Base-by-base conservation (phyloP, 2,888 invertebrate species). In the Heteromyza rotundicornis region DNA sequence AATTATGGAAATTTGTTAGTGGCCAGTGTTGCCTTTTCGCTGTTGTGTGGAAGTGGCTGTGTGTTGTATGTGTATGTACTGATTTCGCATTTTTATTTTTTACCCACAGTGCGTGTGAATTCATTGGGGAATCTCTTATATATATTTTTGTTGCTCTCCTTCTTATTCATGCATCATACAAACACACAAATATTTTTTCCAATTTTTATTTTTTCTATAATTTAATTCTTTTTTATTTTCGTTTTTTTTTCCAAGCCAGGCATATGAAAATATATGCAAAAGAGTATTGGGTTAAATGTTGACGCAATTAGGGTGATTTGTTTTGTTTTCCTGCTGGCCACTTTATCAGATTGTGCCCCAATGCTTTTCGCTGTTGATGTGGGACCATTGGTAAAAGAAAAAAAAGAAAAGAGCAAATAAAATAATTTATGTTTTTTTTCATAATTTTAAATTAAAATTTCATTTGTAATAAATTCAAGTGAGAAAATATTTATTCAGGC, bases 1-100 rank as follows among this genome's bases (percentile, higher is more conserved):
- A 71, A 75, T 74, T 74, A 74, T 74, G 73, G 64, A 74, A 75
- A 74, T 74, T 75, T 74, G 66, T 72, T 75, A 71, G 72, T 64
- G 68, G 64, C 60, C 58, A 64, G 70, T 61, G 67, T 70, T 67
- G 68, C 68, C 70, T 65, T 70, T 70, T 72, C 68, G 65, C 67
- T 68, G 68, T 71, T 68, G 40, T n/a, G 40, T n/a, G n/a, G n/a
- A n/a, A 14, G 40, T 40, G 47, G 2, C 5, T 19, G 47, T 47
- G 7, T 20, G 20, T 47, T 17, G n/a, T n/a, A n/a, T 47, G 47
- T 20, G 47, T 20, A 14, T 47, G 47, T 47, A 19, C 19, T 20
- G 27, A 27, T 5, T 27, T 27, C 5, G 27, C 27, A 27, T 27
- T 27, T 27, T 27, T 27, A 27, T 58, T 61, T n/a, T 19, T 12